phyloP scores from a whole-genome alignment of 2,797 vertebrate genomes.

The Tenualosa thibaudeaui region DNA sequence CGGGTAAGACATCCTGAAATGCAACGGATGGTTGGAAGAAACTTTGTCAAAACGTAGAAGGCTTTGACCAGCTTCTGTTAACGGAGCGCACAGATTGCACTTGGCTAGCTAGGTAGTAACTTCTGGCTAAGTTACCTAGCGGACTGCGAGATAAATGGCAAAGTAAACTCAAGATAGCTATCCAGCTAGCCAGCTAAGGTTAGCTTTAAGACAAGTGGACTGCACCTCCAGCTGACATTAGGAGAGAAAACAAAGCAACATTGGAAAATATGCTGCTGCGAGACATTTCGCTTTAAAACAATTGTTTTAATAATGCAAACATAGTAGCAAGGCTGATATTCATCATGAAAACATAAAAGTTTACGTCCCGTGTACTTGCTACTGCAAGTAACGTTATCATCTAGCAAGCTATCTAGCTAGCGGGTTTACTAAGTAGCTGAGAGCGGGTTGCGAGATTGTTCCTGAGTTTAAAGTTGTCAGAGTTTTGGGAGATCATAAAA shows the following conservation, averaged over 20 bases:
- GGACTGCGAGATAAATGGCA: background rate
- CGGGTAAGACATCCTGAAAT: slow-evolving; percentile 2
- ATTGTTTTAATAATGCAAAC: background rate
- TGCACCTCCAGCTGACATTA: background rate
- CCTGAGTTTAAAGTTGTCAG: background rate
- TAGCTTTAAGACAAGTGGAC: slow-evolving; percentile 6
- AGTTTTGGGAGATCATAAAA: background rate
- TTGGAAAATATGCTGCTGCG: background rate
- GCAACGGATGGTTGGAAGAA: slow-evolving; percentile 9
- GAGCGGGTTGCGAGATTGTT: background rate
- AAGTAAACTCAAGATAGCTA: slow-evolving; percentile 24
- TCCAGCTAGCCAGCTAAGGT: background rate
- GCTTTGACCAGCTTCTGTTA: slow-evolving; percentile 20
- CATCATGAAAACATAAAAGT: slow-evolving; percentile 33
- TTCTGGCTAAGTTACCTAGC: slow-evolving; percentile 18
- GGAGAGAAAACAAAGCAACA: background rate
- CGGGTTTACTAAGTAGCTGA: slow-evolving; percentile 12
- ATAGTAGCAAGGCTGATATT: background rate
- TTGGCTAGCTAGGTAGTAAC: slow-evolving; percentile 22
- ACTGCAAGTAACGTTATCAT: background rate
- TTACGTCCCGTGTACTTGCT: background rate
- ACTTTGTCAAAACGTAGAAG: slow-evolving; percentile 19
- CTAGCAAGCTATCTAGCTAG: slow-evolving; percentile 22
- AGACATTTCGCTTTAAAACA: background rate
- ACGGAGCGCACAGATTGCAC: slow-evolving; percentile 20